Evolutionary conservation across 53 echinoderm and acorn worm genomes (phyloP), one percentile per base, ranked within the genome.

Genomic region (Echinarachnius parma): DNA sequence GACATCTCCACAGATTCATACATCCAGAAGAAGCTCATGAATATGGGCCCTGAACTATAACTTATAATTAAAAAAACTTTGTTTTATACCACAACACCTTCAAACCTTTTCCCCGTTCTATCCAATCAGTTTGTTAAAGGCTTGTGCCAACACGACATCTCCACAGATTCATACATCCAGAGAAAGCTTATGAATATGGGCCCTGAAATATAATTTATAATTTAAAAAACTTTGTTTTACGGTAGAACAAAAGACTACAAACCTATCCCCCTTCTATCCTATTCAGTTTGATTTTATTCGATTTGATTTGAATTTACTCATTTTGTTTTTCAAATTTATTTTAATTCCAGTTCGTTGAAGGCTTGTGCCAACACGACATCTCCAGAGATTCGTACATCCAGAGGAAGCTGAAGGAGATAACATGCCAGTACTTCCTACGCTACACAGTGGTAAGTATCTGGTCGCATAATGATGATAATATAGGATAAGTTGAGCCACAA

Each of bases 351-450:
- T 91, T 90, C 75, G 59, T 94, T 2, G 95, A 94, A 46, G 95
- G 95, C 0, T 44, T 94, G 21, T 75, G 81, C 11, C 83, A 63
- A 14, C 61, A 91, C 8, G 91, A 91, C 42, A 61, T 90, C 3
- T 62, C 81, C 1, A 78, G 77, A 70, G 91, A 94, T 59, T 70
- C 78, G 3, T 80, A 80, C 50, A 86, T 94, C 60, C 91, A 84
- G 58, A 63, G 81, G 26, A 94, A 90, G 59, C 66, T 94, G 22
- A 77, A 94, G 39, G 95, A 94, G 36, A 78, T 94, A 26, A 62
- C 87, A 3, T 59, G 70, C 28, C 91, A 91, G 47, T 94, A 94
- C 62, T 91, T 94, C 64, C 75, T 72, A 28, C 68, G 84, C 58
- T 79, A 87, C 47, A 84, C 83, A 67, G 79, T 62, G 60, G 94